Percentiles rank a stretch among this genome's conserved stretches.
Evolutionary conservation across 2,888 invertebrate genomes (phyloP).

Genomic region (Antheraea assamensis): DNA sequence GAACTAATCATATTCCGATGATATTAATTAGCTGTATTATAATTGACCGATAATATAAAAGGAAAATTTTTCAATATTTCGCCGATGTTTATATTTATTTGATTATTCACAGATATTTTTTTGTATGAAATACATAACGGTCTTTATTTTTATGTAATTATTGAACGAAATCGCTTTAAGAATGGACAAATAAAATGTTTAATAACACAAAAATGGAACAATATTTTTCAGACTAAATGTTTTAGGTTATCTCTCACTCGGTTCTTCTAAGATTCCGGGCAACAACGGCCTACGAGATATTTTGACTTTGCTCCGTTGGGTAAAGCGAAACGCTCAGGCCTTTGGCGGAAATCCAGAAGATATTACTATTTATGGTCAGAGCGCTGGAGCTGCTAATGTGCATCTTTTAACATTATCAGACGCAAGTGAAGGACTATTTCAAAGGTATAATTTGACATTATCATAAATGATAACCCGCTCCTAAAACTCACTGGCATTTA

Average conservation of each 20-base stretch:
- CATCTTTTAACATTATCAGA: constrained; percentile 48
- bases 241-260: constrained; percentile 63
- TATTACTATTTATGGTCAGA: constrained; percentile 62
- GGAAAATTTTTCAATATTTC: too few species aligned
- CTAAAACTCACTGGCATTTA: too few species aligned
- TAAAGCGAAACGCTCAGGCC: constrained; percentile 49
- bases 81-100: too few species aligned
- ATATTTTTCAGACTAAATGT: constrained; percentile 46
- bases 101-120: too few species aligned
- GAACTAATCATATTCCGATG: background rate
- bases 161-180: too few species aligned
- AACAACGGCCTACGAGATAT: constrained; percentile 63
- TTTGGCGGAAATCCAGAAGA: constrained; percentile 62
- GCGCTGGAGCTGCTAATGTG: constrained; percentile 53
- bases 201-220: too few species aligned
- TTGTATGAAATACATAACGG: too few species aligned
- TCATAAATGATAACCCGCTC: background rate
- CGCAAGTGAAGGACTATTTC: constrained; percentile 37
- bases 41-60: too few species aligned
- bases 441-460: constrained; percentile 33
- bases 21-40: too few species aligned
- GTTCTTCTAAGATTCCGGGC: constrained; percentile 54
- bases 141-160: too few species aligned
- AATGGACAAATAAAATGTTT: too few species aligned
- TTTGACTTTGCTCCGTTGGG: constrained; percentile 60